A percentile compares a stretch with the other conserved stretches of the same genome.
Evolutionary conservation across 2,797 vertebrate genomes (phyloP).

Genomic region (Salmo trutta): DNA sequence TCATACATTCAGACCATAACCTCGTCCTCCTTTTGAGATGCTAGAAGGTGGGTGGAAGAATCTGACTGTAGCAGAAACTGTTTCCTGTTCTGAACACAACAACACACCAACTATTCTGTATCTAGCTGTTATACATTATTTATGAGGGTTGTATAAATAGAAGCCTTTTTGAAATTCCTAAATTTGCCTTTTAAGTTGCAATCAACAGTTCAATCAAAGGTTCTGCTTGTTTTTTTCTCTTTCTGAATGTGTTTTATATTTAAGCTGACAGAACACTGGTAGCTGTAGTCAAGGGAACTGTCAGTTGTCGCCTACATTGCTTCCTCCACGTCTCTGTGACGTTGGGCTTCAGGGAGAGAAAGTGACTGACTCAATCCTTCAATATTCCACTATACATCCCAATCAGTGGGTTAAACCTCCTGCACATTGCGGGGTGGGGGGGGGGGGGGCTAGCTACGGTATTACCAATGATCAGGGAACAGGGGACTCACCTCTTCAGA

Average conservation of each 20-base stretch:
- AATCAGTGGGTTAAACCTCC: no score
- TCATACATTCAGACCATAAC: background rate
- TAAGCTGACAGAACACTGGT: background rate
- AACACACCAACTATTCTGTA: no score
- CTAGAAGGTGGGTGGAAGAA: background rate
- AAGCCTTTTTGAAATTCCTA: no score
- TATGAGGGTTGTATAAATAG: no score
- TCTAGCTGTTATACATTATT: no score
- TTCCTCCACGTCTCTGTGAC: conserved; percentile 25
- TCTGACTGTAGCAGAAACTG: background rate
- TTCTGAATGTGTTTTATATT: background rate
- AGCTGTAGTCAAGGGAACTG: conserved; percentile 10
- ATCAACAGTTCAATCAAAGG: no score
- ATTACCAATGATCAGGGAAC: conserved; percentile 12
- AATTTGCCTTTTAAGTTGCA: no score
- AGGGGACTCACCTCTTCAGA: conserved; percentile 10
- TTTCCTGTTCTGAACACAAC: background rate
- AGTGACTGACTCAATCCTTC: conserved; percentile 35
- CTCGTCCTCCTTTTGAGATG: background rate
- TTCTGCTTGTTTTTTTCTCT: no score
- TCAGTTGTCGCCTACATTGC: conserved; percentile 37
- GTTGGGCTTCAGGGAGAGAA: conserved; percentile 31
- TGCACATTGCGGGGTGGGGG: no score
- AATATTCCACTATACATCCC: conserved; percentile 11
- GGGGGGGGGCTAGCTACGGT: background rate